Evolutionary conservation across 2,888 invertebrate species (phyloP), one percentile per base, ranked within the genome.

Genomic region (Argynnis bischoffii): DNA sequence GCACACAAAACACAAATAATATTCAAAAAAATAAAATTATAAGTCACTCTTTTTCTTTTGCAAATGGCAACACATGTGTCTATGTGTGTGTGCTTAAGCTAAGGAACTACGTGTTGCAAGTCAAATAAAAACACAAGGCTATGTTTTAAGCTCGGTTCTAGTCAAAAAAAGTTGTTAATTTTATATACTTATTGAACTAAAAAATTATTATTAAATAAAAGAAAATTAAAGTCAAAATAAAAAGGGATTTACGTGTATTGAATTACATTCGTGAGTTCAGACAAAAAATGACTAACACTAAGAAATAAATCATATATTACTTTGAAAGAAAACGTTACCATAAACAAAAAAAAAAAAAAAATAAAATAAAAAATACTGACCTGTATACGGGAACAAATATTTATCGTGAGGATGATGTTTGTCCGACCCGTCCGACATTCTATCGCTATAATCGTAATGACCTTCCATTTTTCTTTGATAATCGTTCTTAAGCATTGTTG

Each of bases 321-420:
- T 11, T 15, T 13, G 16, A 50, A 60, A 50, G 6, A 61, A 57
- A 55, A 60, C 55, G 11, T 18, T 16, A 31, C 18, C 51, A 41
- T 51, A 26, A 64, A 69, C 56, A 55, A 50, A 55, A 65, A 31
- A 55, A 26, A 35, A 47, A 6, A 21, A 55, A 14, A 21, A 31
- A 55, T 18, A 35, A 47, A 6, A 21, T 50, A 14, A 21, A 57
- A 14, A 16, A 16, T 14, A 81, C 85, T 87, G 83, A 93, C 96
- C 95, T 76, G 97, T 97, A 80, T 97, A 97, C 0, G 97, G 97
- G 78, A 97, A 97, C 71, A 96, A 92, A 86, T 97, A 97, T 93
- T 96, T 96, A 77, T 97, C 97, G 68, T 94, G 95, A 14, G 94
- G 82, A 74, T 94, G 95, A 78, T 96, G 95, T 76, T 95, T 95